phyloP scores from a whole-genome alignment of 2,797 vertebrate species.

The Fundulus diaphanus region DNA sequence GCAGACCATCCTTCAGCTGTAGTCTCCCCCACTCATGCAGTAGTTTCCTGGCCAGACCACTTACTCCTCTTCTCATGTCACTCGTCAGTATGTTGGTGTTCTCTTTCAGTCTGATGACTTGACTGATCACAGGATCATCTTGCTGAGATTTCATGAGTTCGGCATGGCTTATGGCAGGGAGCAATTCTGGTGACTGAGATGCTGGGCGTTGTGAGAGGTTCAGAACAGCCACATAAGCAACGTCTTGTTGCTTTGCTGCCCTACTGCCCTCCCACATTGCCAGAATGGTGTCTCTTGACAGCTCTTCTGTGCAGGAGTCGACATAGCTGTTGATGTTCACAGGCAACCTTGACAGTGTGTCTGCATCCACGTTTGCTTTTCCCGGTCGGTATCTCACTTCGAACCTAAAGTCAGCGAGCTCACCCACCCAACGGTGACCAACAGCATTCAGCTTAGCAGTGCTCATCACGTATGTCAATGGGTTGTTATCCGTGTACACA shows the following conservation, averaged over 20 bases:
- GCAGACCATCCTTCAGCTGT: background rate
- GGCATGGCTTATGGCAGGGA: background rate
- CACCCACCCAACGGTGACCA: no score
- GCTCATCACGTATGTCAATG: no score
- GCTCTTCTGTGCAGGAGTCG: background rate
- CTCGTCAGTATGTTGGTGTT: background rate
- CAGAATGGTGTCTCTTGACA: background rate
- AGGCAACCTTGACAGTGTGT: background rate
- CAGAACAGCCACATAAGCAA: no score
- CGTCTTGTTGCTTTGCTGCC: background rate
- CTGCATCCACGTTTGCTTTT: no score
- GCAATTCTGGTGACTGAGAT: background rate
- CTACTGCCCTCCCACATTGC: background rate
- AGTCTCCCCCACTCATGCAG: no score
- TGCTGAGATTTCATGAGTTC: background rate
- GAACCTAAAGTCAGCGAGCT: no score
- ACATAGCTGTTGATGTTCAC: background rate
- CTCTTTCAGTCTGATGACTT: background rate
- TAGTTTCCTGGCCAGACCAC: background rate
- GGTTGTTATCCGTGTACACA: no score
- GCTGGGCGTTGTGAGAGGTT: no score
- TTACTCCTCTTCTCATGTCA: background rate
- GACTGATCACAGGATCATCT: background rate
- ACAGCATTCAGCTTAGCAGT: no score
- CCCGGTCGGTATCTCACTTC: no score